A percentile compares a stretch with the other conserved stretches of the same genome.
Conservation (phyloP, 2,797 vertebrate species). For the Molossus molossus region DNA sequence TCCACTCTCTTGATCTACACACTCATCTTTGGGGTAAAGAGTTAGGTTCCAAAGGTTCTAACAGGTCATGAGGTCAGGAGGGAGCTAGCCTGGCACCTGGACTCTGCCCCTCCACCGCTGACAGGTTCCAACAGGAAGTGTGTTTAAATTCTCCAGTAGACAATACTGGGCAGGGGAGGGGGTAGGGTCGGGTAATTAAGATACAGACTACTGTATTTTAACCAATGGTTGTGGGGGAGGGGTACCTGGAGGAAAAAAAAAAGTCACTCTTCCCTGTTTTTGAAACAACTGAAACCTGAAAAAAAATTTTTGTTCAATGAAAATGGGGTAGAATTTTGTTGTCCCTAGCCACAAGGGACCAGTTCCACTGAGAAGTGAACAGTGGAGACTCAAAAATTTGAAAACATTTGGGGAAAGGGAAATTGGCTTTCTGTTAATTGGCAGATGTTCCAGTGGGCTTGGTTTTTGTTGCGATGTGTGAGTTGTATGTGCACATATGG, state of each 20-base stretch:
- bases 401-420: conserved; percentile 83
- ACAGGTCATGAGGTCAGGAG: conserved; percentile 68
- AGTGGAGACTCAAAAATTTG: conserved; percentile 84
- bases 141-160: conserved; percentile 89
- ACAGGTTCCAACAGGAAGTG: conserved; percentile 83
- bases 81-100: conserved; percentile 59
- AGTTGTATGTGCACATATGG: conserved; percentile 78
- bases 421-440: conserved; percentile 89
- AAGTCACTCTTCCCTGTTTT: conserved; percentile 89
- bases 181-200: conserved; percentile 84
- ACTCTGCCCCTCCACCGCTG: conserved; percentile 75
- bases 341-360: conserved; percentile 86
- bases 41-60: conserved; percentile 72
- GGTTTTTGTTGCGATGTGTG: conserved; percentile 87
- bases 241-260: conserved; percentile 89
- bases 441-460: conserved; percentile 89
- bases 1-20: conserved; percentile 13
- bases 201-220: conserved; percentile 90
- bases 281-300: conserved; percentile 86
- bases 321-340: conserved; percentile 80
- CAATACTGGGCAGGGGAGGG: conserved; percentile 75
- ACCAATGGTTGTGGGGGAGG: conserved; percentile 87
- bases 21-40: conserved; percentile 82
- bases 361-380: conserved; percentile 87
- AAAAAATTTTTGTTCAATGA: conserved; percentile 79